Base-by-base conservation (phyloP, 2,888 invertebrate species). In the Uropetala carovei region DNA sequence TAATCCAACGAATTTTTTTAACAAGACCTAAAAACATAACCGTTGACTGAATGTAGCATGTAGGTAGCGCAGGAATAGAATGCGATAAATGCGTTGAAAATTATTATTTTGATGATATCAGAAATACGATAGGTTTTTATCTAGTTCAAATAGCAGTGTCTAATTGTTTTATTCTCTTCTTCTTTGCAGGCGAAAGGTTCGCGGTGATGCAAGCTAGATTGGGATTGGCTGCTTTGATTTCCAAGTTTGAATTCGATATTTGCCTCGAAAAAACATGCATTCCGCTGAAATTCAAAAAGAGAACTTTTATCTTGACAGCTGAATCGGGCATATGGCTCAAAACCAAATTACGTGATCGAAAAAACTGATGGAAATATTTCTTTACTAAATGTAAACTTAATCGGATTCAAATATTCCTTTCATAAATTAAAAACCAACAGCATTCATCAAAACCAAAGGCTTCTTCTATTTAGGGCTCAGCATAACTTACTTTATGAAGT, bases 191-290 rank as follows among this genome's bases (percentile, higher is more conserved):
- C 1, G 60, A 60, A 60, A 58, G 86, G 14, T 86, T 86, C 30
- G 60, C 86, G 14, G 14, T 30, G 18, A 59, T 86, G 30, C 86
- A 86, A 16, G 86, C 86, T 18, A 60, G 60, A 59, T 30, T 86
- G 27, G 86, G 60, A 13, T 60, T 86, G 86, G 59, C 59, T 86
- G 27, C 30, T 18, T 59, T 86, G 22, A 8, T 86, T 9, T 60
- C 59, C 30, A 86, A 86, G 27, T 86, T 86, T 16, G 86, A 86
- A 30, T 86, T 86, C 57, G 30, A 86, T 18, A 22, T 86, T 0
- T 60, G 60, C 59, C 7, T 18, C 13, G 60, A 86, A 22, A 86
- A 86, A 86, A 60, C 86, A 13, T 11, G 59, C 10, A 11, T 60
- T n/a, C 86, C 86, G 5, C 27, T 86, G 7, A 86, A 59, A 58